Evolutionary conservation across 2,113 vertebrate species (phyloP), one percentile per base, ranked within the genome.

Genomic region (Callopanchax toddi): DNA sequence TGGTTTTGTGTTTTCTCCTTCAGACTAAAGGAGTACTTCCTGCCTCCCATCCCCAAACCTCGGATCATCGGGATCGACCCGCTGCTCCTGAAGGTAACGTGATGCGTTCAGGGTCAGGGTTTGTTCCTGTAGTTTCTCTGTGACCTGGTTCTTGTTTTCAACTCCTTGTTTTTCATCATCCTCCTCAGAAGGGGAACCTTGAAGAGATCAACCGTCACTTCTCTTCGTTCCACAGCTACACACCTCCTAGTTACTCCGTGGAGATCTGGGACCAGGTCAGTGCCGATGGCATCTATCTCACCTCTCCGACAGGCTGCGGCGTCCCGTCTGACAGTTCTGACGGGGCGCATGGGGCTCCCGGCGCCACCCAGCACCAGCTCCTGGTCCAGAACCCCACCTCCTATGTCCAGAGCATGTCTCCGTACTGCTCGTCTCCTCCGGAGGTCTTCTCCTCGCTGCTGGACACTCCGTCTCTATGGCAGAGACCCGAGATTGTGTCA

Each of bases 191-290:
- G 36, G 90, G 91, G 11, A 84, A 90, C 49, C 69, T 93, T 46
- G 89, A 92, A 0, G 91, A 92, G 51, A 92, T 93, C 39, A 90
- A 91, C 60, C 71, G 3, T 4, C 89, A 92, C 78, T 87, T 93
- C 67, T 82, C 71, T 23, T 87, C 71, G 26, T 91, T 93, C 72
- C 89, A 91, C 49, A 71, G 89, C 44, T 93, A 86, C 73, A 67
- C 71, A 0, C 73, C 86, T 3, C 88, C 89, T 0, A 83, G 72
- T 26, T 88, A 85, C 83, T 36, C 21, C 0, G 77, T 85, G 58
- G 91, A 93, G 20, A 67, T 70, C 0, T 90, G 89, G 86, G 76
- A 90, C 32, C 69, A 76, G 4, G 64, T 91, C 17, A 89, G 37
- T 40, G n/a, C 72, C 1, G 83, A 86, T 11, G 64, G 74, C 42